Percentiles rank a stretch among this genome's conserved stretches.
Evolutionary conservation across 2,888 invertebrate genomes (phyloP).

Genomic region (Athetis lepigone): DNA sequence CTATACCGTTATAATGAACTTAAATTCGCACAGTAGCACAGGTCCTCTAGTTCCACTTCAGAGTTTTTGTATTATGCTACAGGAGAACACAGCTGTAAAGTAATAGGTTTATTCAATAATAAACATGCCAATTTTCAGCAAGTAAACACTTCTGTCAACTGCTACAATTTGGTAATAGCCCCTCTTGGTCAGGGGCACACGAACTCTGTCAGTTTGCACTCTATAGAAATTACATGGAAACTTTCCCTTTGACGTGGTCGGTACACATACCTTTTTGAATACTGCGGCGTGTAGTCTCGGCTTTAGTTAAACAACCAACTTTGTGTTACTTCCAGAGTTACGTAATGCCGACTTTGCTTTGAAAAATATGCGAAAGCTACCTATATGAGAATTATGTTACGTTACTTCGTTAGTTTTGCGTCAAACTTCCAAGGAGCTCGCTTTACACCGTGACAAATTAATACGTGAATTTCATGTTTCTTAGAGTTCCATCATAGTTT

Average conservation of each 20-base stretch:
- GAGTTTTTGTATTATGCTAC: too few species aligned
- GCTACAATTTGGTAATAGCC: slow-evolving; percentile 38
- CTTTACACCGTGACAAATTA: neutral
- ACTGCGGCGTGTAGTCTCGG: slow-evolving; percentile 60
- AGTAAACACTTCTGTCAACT: slow-evolving; percentile 1
- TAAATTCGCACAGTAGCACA: too few species aligned
- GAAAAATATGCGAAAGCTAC: slow-evolving; percentile 1
- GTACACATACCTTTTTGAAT: slow-evolving; percentile 65
- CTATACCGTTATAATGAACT: too few species aligned
- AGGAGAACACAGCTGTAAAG: too few species aligned
- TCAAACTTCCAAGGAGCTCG: neutral
- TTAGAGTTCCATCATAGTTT: too few species aligned
- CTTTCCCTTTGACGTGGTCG: slow-evolving; percentile 75
- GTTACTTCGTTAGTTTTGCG: neutral
- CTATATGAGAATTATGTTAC: neutral
- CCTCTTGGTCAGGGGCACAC: slow-evolving; percentile 38
- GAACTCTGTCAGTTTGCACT: slow-evolving; percentile 56
- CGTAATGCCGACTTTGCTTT: slow-evolving; percentile 3
- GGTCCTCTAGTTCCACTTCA: too few species aligned
- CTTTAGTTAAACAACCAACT: slow-evolving; percentile 60
- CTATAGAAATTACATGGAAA: slow-evolving; percentile 73
- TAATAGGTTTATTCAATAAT: too few species aligned
- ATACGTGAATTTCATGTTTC: neutral
- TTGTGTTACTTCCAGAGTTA: slow-evolving; percentile 47
- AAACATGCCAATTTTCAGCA: too few species aligned